Percentiles rank a stretch among this genome's conserved stretches.
Conservation (phyloP, 1,140 invertebrate genomes). For the Globodera ellingtonae region DNA sequence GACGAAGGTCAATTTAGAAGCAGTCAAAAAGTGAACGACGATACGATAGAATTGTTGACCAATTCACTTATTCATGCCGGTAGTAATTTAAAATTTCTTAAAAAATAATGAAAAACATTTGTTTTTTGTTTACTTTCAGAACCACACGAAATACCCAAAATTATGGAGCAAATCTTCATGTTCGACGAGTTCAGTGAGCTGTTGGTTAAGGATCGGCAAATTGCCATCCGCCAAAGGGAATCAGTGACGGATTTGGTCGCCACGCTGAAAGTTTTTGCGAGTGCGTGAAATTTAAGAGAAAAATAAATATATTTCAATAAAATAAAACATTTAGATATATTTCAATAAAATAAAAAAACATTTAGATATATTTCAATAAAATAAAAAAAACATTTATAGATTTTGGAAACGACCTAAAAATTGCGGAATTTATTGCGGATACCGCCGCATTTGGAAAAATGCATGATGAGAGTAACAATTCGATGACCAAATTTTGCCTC, state of each 20-base stretch:
- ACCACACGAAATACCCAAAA: not conserved
- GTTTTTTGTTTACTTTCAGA: not conserved
- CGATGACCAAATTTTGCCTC: not conserved
- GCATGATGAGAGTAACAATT: not conserved
- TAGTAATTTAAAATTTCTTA: not conserved
- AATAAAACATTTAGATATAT: not conserved
- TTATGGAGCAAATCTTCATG: not conserved
- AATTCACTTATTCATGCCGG: not conserved
- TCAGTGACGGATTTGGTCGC: not conserved
- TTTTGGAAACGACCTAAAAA: not conserved
- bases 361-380: not conserved
- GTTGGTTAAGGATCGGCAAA: not conserved
- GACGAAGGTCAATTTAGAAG: not conserved
- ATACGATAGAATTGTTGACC: not conserved
- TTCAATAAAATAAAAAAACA: not conserved
- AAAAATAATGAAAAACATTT: not conserved
- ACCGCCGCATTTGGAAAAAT: not conserved
- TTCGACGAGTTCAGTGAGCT: not conserved
- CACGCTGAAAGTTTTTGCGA: not conserved
- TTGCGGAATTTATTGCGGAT: not conserved
- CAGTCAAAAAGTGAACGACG: not conserved
- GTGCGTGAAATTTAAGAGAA: not conserved
- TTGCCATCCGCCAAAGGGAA: not conserved
- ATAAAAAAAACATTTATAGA: not conserved
- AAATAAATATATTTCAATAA: no score